A percentile compares a stretch with the other conserved stretches of the same genome.
These are phyloP conservation scores for Montipora sp. DNA, from an alignment of 64 coral and sea anemone species.

Conservation along the genomic window DNA sequence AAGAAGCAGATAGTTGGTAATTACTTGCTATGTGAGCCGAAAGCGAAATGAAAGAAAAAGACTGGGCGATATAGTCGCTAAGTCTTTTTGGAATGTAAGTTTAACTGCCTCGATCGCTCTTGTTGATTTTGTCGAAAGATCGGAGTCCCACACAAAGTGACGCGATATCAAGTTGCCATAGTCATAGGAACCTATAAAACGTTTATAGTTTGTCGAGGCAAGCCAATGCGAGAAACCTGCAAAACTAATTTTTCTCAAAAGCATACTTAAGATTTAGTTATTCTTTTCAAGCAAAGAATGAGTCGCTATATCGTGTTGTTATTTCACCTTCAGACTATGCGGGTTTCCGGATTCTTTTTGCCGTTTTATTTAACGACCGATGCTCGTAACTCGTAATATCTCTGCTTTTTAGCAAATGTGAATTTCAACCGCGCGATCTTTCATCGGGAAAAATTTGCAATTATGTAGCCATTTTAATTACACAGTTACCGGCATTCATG, in stretches of 20 bases:
- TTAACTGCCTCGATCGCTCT: too few relatives aligned
- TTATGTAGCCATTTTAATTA: not conserved
- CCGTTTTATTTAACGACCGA: not conserved
- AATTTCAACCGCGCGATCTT: not conserved
- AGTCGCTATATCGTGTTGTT: too few relatives aligned
- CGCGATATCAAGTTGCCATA: too few relatives aligned
- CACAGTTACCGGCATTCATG: not conserved
- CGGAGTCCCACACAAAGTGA: too few relatives aligned
- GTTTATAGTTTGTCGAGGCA: not conserved
- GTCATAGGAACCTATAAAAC: too few relatives aligned
- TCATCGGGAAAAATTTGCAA: not conserved
- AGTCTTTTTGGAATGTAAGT: too few relatives aligned
- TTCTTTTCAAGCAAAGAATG: not conserved
- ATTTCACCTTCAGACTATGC: too few relatives aligned
- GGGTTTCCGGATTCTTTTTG: not conserved
- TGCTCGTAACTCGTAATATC: not conserved
- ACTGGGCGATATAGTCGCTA: too few relatives aligned
- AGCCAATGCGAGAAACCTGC: not conserved
- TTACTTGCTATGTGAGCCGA: too few relatives aligned
- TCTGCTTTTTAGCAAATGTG: not conserved
- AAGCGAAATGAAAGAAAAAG: too few relatives aligned
- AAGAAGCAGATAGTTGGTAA: too few relatives aligned
- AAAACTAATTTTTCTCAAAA: not conserved
- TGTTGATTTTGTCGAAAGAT: too few relatives aligned
- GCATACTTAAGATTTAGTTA: not conserved